Evolutionary conservation across 2,888 invertebrate species (phyloP).

Genomic region (Scaptomyza cyrtandrae): DNA sequence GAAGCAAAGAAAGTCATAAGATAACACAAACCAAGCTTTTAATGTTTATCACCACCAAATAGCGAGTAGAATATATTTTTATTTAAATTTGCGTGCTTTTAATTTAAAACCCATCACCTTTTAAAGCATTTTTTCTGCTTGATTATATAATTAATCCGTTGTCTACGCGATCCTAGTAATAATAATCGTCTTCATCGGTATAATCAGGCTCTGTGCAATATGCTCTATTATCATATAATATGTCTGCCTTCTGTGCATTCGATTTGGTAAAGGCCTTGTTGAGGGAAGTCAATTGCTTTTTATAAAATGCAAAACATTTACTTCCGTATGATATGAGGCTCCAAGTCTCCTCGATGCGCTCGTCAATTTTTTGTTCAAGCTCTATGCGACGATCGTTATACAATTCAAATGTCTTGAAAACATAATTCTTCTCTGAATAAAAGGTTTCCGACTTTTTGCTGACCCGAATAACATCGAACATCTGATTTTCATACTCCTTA

Average conservation of each 20-base stretch:
- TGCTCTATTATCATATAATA: not conserved
- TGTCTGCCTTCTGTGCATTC: not conserved
- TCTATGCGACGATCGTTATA: slow-evolving; percentile 17
- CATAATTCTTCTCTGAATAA: not conserved
- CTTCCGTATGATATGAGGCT: not conserved
- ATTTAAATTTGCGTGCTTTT: not conserved
- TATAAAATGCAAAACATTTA: slow-evolving; percentile 9
- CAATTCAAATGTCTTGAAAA: not conserved
- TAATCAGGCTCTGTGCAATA: not conserved
- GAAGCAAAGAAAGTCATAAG: not conserved
- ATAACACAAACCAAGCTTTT: not conserved
- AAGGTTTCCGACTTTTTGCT: not conserved
- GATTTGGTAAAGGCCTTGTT: not conserved
- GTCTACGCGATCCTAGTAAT: no score
- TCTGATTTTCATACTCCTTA: slow-evolving; percentile 1
- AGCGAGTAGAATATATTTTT: not conserved
- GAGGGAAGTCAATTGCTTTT: not conserved
- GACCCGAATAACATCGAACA: no score
- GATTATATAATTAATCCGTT: no score
- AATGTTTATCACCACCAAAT: not conserved
- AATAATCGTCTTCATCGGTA: not conserved
- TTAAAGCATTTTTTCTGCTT: no score
- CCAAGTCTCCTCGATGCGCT: not conserved
- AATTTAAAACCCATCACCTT: no score
- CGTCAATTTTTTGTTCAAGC: not conserved